phyloP scores from a whole-genome alignment of 2,888 invertebrate genomes.

The Drosophila bunnanda region DNA sequence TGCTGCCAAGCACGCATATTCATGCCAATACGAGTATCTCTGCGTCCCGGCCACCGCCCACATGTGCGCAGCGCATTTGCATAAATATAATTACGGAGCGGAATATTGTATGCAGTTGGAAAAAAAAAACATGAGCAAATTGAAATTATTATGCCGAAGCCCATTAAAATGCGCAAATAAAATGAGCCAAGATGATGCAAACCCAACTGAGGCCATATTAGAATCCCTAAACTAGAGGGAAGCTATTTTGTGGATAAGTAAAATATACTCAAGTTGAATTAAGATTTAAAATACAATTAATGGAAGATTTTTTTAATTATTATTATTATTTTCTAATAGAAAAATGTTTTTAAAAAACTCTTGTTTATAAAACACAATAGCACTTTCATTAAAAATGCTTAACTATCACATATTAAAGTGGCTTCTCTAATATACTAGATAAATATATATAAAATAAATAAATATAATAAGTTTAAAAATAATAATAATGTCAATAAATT shows the following conservation, averaged over 20 bases:
- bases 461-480: too few species aligned
- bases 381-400: too few species aligned
- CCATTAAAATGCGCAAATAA: constrained; percentile 47
- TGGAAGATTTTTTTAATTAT: background rate
- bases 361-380: too few species aligned
- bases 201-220: background rate
- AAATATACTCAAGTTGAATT: background rate
- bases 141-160: constrained; percentile 61
- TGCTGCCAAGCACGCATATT: constrained; percentile 52
- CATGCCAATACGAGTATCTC: constrained; percentile 42
- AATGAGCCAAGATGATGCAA: constrained; percentile 12
- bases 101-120: constrained; percentile 64
- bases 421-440: too few species aligned
- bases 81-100: constrained; percentile 81
- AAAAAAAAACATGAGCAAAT: constrained; percentile 66
- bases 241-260: background rate
- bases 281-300: background rate
- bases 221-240: background rate
- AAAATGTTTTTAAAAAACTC: too few species aligned
- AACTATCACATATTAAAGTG: too few species aligned
- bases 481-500: too few species aligned
- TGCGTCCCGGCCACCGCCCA: constrained; percentile 26
- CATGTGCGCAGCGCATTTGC: constrained; percentile 65
- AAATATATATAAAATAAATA: too few species aligned
- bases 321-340: too few species aligned